Evolutionary conservation across 2,797 vertebrate genomes (phyloP), one percentile per base, ranked within the genome.

Genomic region (Hippoglossus hippoglossus): DNA sequence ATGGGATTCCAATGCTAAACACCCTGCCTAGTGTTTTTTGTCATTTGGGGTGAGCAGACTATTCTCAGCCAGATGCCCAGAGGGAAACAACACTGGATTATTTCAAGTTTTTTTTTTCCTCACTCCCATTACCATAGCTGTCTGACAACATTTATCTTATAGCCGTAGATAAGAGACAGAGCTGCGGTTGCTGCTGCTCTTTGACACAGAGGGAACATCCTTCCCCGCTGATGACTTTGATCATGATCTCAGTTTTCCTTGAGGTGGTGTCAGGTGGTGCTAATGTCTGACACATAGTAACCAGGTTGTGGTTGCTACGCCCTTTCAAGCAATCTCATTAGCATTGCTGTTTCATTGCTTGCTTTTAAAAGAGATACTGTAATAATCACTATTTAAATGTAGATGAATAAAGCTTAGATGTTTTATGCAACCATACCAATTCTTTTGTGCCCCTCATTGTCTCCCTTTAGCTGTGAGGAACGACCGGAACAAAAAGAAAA

Each of bases 401-500:
- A 18, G 16, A 44, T 44, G 15, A 44, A 15, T 16, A 44, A 18
- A 44, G 13, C 41, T 46, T 13, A 21, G 16, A 24, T n/a, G 7
- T 52, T 5, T 21, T 60, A 22, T 49, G 46, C 22, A 7, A 47
- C 60, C 49, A 24, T 21, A 25, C 47, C 77, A 34, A 71, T 61
- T 53, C 19, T 8, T 15, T 22, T 61, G 63, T 59, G 21, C 12
- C 18, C 46, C 47, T 50, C 2, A 18, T 71, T 61, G 46, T 9
- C 9, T 63, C 49, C 51, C 24, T 73, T 53, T 80, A 99, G 98
- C 98, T 2, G 98, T 99, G 90, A 95, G 97, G 81, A 99, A 99
- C 0, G 98, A 99, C 93, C 92, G 98, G 68, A 99, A 99, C 92
- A 99, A 99, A 93, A 99, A 99, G 94, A 99, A 99, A 90, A 99